Evolutionary conservation across 2,797 vertebrate species (phyloP), one percentile per base, ranked within the genome.

Genomic region (Novumbra hubbsi): DNA sequence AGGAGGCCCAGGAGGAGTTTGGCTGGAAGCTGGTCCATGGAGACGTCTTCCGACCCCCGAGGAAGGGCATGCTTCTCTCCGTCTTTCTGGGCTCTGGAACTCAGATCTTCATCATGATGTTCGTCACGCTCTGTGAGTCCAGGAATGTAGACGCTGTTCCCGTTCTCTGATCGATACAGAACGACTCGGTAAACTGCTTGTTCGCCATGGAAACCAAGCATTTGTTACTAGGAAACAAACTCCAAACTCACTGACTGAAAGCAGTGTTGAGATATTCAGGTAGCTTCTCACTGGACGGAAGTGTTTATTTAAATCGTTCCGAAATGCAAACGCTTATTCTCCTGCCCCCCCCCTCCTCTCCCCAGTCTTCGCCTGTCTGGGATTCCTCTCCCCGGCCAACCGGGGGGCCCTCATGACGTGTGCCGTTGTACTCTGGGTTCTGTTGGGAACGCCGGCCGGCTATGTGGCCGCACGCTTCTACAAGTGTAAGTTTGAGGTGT

Each of bases 101-200:
- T 1, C 96, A 98, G 88, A 97, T 97, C 88, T 94, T 96, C 90
- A 97, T 98, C 82, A 98, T 98, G 96, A 97, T 95, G 60, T 96
- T 98, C 75, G 95, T 98, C 85, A 98, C 96, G 19, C 89, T 98
- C 21, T 89, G 92, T 92, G 86, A 80, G 88, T 84, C n/a, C 19
- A 15, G 5, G 4, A 30, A 38, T n/a, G 2, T 45, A 2, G 19
- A 38, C n/a, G 8, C 34, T n/a, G 8, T 45, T 45, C 9, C 41
- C 1, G 6, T 45, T 45, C 41, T 8, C 41, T 7, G 41, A 45
- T 45, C 41, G 9, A 8, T 45, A 45, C 11, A 8, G 41, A 45
- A 45, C 3, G 11, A 2, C 41, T 8, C 2, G 4, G 41, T 45
- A 45, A 2, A 8, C 41, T 12, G 11, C 9, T 2, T 45, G 7